Conservation (phyloP, 2,888 invertebrate genomes). For the Acrobasis suavella region DNA sequence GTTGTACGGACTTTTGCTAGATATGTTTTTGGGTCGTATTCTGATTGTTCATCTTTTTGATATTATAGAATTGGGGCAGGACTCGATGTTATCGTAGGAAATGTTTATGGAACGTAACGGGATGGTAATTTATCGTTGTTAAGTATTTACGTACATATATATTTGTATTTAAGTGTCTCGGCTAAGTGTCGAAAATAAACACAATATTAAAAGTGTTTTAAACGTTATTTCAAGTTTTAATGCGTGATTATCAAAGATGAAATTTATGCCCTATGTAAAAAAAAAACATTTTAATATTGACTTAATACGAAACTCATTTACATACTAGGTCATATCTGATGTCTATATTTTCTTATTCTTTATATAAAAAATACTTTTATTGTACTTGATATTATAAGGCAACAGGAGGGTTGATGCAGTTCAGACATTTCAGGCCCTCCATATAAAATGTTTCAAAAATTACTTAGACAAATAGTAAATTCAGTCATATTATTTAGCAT, state of each 20-base stretch:
- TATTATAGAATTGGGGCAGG: slow-evolving; percentile 50
- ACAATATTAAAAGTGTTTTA: slow-evolving; percentile 45
- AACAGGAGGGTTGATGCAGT: background rate
- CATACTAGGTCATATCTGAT: slow-evolving; percentile 28
- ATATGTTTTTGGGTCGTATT: slow-evolving; percentile 62
- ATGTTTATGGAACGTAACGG: slow-evolving; percentile 57
- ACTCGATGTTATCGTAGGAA: slow-evolving; percentile 49
- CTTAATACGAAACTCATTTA: slow-evolving; percentile 31
- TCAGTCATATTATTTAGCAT: too few relatives aligned
- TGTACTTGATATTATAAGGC: slow-evolving; percentile 14
- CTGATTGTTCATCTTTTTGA: slow-evolving; percentile 48
- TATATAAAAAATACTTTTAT: slow-evolving; percentile 26
- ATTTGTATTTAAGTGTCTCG: slow-evolving; percentile 62
- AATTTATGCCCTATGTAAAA: slow-evolving; percentile 33
- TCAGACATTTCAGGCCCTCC: too few relatives aligned
- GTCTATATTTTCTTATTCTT: slow-evolving; percentile 37
- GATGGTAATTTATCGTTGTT: slow-evolving; percentile 69
- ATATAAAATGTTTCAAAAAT: too few relatives aligned
- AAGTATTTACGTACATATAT: slow-evolving; percentile 65
- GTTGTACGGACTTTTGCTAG: slow-evolving; percentile 64
- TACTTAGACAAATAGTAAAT: too few relatives aligned
- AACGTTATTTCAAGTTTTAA: slow-evolving; percentile 53
- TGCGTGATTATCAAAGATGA: slow-evolving; percentile 35
- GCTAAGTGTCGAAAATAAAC: slow-evolving; percentile 55
- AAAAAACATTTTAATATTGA: slow-evolving; percentile 29